phyloP scores from a whole-genome alignment of 2,113 vertebrate genomes.

The Calyptommatus sinebrachiatus region DNA sequence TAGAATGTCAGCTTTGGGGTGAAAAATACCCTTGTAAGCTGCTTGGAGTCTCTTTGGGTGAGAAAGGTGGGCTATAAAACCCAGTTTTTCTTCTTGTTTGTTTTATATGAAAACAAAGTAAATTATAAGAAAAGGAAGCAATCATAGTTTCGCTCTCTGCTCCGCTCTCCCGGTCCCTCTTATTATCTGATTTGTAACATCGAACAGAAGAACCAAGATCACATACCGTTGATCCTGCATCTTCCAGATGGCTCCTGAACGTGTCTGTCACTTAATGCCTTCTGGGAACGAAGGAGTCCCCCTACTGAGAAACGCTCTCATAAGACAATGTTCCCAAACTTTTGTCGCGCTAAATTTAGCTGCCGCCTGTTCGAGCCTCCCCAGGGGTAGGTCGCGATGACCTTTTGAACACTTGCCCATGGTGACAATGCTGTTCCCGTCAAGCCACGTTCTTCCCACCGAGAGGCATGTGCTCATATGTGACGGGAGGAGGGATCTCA shows the following conservation, averaged over 20 bases:
- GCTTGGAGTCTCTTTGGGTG: too few species aligned
- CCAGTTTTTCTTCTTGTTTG: too few species aligned
- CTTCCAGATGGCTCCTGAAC: constrained; percentile 6
- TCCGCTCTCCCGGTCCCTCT: too few species aligned
- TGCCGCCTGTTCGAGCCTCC: background rate
- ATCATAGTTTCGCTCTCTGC: too few species aligned
- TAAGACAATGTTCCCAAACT: background rate
- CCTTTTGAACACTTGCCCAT: background rate
- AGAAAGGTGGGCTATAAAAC: too few species aligned
- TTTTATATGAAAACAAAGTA: background rate
- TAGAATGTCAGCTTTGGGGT: too few species aligned
- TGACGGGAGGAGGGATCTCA: too few species aligned
- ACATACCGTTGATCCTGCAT: background rate
- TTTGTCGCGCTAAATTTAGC: background rate
- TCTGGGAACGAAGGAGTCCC: background rate
- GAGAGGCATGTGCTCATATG: background rate
- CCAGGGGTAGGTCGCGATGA: background rate
- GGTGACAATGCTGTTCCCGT: background rate
- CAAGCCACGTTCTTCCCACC: background rate
- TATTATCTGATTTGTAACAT: background rate
- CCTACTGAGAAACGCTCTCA: background rate
- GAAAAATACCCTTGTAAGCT: too few species aligned
- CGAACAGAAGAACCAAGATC: background rate
- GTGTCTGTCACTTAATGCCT: background rate
- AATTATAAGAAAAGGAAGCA: background rate